Evolutionary conservation across 2,113 vertebrate species (phyloP).

Genomic region (Scomber japonicus): DNA sequence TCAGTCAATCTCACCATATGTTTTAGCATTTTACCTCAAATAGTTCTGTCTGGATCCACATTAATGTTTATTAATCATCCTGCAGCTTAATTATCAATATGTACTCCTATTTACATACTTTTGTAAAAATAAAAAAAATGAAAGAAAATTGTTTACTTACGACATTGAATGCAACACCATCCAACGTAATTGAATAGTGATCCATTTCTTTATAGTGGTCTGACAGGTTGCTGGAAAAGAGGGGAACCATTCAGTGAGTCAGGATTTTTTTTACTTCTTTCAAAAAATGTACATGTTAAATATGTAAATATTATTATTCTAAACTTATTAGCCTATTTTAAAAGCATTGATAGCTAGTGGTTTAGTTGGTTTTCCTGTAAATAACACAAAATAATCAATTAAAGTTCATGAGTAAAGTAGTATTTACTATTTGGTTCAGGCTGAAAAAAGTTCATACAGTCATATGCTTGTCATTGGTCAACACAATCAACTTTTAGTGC

Average conservation of each 20-base stretch:
- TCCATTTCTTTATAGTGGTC: neutral
- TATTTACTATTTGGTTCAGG: neutral
- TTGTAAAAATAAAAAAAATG: neutral
- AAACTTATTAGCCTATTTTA: neutral
- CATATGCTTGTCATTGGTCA: neutral
- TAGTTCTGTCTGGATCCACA: neutral
- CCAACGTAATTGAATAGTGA: neutral
- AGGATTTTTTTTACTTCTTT: neutral
- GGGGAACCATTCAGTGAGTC: neutral
- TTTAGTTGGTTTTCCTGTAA: neutral
- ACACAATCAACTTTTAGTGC: neutral
- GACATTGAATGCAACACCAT: neutral
- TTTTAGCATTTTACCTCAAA: neutral
- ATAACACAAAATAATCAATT: neutral
- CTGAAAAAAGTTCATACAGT: slow-evolving; percentile 11
- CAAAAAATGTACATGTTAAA: neutral
- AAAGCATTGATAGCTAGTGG: too few relatives aligned
- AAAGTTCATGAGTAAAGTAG: neutral
- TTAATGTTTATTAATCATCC: slow-evolving; percentile 1
- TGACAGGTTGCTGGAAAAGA: neutral
- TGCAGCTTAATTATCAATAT: neutral
- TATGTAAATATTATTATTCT: neutral
- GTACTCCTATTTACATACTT: neutral
- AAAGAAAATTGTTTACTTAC: too few relatives aligned
- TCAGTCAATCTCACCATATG: neutral